Percentiles rank a stretch among this genome's conserved stretches.
Evolutionary conservation across 1,140 invertebrate species (phyloP).

Genomic region (Drosophila sproati): DNA sequence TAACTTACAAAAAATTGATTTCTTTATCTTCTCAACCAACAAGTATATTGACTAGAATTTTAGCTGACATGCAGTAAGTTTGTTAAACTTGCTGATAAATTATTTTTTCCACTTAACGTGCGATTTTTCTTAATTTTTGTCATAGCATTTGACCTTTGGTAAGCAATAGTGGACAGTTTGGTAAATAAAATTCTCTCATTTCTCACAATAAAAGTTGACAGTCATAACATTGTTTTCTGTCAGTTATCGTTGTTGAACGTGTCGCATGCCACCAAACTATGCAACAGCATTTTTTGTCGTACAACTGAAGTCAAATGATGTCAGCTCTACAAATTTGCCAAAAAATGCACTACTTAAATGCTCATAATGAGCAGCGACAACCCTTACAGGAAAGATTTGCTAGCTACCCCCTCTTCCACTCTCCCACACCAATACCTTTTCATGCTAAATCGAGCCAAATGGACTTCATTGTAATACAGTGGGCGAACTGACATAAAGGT

Average conservation of each 20-base stretch:
- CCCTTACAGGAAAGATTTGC: not conserved
- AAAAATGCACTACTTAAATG: constrained; percentile 14
- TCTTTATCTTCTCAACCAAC: not conserved
- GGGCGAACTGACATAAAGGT: too few species aligned
- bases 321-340: constrained; percentile 14
- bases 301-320: constrained; percentile 22
- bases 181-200: constrained; percentile 29
- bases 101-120: constrained; percentile 2
- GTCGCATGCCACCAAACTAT: constrained; percentile 20
- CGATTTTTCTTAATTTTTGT: constrained; percentile 12
- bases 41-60: not conserved
- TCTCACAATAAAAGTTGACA: constrained; percentile 38
- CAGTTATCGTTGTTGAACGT: constrained; percentile 10
- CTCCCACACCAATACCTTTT: too few species aligned
- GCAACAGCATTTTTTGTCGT: constrained; percentile 10
- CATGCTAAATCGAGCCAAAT: constrained; percentile 8
- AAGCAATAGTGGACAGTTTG: not conserved
- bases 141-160: not conserved
- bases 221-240: not conserved
- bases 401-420: not conserved
- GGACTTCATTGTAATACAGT: constrained; percentile 35
- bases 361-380: not conserved
- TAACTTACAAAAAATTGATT: too few species aligned
- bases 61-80: not conserved
- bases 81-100: constrained; percentile 26